Percentiles rank a stretch among this genome's conserved stretches.
Conservation (phyloP, 2,113 vertebrate species). For the Fulmarus glacialis region DNA sequence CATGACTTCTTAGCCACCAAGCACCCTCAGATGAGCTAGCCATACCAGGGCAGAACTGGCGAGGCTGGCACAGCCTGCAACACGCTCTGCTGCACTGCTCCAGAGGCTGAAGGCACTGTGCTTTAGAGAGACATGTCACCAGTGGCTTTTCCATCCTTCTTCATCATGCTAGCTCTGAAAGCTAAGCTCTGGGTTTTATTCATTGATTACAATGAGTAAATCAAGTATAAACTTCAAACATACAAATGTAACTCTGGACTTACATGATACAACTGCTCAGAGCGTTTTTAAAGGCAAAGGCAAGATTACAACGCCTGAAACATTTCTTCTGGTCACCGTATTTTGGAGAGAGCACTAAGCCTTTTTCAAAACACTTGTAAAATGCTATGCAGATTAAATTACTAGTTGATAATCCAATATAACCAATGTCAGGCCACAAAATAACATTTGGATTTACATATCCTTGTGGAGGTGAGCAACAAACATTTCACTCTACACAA, state of each 20-base stretch:
- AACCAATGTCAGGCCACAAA: background rate
- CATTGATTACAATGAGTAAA: background rate
- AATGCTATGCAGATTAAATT: background rate
- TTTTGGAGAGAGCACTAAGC: background rate
- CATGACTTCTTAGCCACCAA: too few relatives aligned
- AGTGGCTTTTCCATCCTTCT: background rate
- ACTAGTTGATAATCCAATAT: background rate
- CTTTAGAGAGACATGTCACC: rapidly evolving
- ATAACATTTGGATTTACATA: background rate
- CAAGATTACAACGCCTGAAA: background rate
- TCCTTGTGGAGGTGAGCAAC: background rate
- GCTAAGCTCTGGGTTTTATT: background rate
- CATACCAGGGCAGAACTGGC: background rate
- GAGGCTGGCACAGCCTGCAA: background rate
- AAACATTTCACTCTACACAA: background rate
- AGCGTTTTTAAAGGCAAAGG: background rate
- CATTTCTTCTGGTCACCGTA: background rate
- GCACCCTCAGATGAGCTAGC: background rate
- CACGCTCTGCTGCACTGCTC: rapidly evolving
- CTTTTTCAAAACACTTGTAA: background rate
- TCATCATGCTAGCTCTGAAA: background rate
- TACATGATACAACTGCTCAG: background rate
- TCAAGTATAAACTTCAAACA: background rate
- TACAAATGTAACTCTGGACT: background rate
- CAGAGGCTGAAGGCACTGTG: background rate